Evolutionary conservation across 2,797 vertebrate genomes (phyloP), one percentile per base, ranked within the genome.

Genomic region (Pelochelys cantorii): DNA sequence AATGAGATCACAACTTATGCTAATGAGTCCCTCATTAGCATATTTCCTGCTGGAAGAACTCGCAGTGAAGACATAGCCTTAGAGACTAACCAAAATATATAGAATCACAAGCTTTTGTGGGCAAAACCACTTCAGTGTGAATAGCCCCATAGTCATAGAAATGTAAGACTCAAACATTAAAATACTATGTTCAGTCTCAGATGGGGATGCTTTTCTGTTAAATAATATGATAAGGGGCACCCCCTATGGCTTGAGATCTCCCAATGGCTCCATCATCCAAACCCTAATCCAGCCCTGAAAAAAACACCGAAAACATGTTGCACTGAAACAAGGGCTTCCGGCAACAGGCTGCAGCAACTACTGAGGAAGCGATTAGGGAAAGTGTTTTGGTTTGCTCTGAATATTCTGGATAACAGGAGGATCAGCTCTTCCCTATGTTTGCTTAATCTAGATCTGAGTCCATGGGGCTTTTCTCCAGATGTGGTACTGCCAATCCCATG

Each of bases 381-480:
- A 57, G n/a, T 25, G 3, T 78, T 57, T 54, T 54, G 14, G 53
- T 54, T 54, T 54, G 11, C 53, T 54, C 53, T 54, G 53, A 54
- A 54, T 54, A 14, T 54, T 54, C 53, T 54, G 53, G 14, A 12
- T 23, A 17, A 34, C 2, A 15, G 12, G 11, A 81, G 52, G 17
- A 31, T 5, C 62, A 14, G 22, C 5, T 1, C 71, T 31, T 14
- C 13, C 74, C 75, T 31, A 14, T 37, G 65, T 71, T 71, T 71
- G n/a, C 59, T 71, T 34, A 71, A 71, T 5, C 14, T 37, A 56
- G 53, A 29, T 3, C 1, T 1, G 5, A n/a, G 2, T 6, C 7
- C 6, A 34, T 5, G 18, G 18, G 12, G 5, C 1, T 89, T 86
- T 77, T 55, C 34, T 15, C 0, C 10, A 4, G 12, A 4, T 0